phyloP scores from a whole-genome alignment of 2,113 vertebrate genomes.

The Pomatostomus ruficeps region DNA sequence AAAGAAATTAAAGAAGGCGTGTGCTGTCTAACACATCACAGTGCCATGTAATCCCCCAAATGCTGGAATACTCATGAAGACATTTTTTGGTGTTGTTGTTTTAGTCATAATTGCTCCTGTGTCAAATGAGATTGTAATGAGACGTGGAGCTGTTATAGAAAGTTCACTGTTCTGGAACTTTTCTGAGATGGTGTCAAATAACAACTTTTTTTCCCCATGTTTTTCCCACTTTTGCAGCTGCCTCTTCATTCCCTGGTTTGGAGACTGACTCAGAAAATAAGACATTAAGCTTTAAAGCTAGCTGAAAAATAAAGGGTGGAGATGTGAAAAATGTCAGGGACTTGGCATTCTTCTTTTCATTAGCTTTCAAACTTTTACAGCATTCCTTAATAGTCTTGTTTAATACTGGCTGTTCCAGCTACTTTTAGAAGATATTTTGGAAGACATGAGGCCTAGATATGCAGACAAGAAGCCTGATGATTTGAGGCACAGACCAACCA shows the following conservation, averaged over 20 bases:
- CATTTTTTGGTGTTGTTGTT: background rate
- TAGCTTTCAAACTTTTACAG: slow-evolving; percentile 42
- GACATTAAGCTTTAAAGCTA: slow-evolving; percentile 52
- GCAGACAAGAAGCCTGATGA: background rate
- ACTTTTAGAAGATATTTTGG: slow-evolving; percentile 25
- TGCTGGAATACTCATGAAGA: background rate
- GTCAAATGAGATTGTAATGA: slow-evolving; percentile 45
- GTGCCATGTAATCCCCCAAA: background rate
- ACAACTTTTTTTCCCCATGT: slow-evolving; percentile 51
- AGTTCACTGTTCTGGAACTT: slow-evolving; percentile 51
- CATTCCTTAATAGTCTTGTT: slow-evolving; percentile 23
- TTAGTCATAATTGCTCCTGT: slow-evolving; percentile 42
- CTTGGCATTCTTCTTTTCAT: slow-evolving; percentile 28
- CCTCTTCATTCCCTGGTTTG: slow-evolving; percentile 60
- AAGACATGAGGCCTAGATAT: background rate
- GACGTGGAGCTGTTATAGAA: slow-evolving; percentile 45
- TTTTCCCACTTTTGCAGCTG: slow-evolving; percentile 65
- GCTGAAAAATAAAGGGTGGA: slow-evolving; percentile 62
- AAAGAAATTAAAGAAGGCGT: background rate
- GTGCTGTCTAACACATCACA: background rate
- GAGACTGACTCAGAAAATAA: slow-evolving; percentile 56
- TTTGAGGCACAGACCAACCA: background rate
- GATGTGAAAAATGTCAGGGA: slow-evolving; percentile 59
- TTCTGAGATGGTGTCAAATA: slow-evolving; percentile 40
- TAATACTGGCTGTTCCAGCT: background rate